These are phyloP conservation scores for Pyrocephalus nanus DNA, from an alignment of 2,797 vertebrate species.

Conservation along the genomic window DNA sequence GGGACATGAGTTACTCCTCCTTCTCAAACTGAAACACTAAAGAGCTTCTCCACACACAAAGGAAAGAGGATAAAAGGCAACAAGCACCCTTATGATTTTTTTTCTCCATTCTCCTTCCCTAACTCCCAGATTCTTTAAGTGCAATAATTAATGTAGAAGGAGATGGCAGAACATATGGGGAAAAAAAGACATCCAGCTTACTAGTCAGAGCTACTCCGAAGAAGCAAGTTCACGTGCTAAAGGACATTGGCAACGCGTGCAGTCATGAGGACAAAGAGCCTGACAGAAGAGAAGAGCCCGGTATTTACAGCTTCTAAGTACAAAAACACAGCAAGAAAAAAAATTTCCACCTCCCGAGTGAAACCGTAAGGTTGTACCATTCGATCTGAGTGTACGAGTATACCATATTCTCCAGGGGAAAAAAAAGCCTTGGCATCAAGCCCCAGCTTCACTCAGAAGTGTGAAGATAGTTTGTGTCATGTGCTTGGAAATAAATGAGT, in stretches of 20 bases:
- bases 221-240: not conserved
- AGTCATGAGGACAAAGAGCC: not conserved
- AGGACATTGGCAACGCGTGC: not conserved
- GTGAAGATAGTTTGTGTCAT: slow-evolving; percentile 48
- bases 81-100: not conserved
- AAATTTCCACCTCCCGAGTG: not conserved
- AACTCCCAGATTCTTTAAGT: not conserved
- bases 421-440: slow-evolving; percentile 36
- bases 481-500: slow-evolving; percentile 40
- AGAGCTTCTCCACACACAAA: not conserved
- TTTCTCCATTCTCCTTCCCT: not conserved
- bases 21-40: not conserved
- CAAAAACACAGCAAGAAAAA: not conserved
- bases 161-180: not conserved
- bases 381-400: not conserved
- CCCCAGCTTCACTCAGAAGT: slow-evolving; percentile 53
- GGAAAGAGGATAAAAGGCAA: not conserved
- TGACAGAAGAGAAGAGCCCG: not conserved
- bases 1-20: not conserved
- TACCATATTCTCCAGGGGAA: slow-evolving; percentile 34
- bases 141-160: not conserved
- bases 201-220: not conserved
- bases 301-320: not conserved
- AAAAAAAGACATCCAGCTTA: not conserved
- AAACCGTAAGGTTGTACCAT: slow-evolving; percentile 15